Percentiles rank a stretch among this genome's conserved stretches.
phyloP scores from a whole-genome alignment of 2,113 vertebrate species.

The Willisornis vidua region DNA sequence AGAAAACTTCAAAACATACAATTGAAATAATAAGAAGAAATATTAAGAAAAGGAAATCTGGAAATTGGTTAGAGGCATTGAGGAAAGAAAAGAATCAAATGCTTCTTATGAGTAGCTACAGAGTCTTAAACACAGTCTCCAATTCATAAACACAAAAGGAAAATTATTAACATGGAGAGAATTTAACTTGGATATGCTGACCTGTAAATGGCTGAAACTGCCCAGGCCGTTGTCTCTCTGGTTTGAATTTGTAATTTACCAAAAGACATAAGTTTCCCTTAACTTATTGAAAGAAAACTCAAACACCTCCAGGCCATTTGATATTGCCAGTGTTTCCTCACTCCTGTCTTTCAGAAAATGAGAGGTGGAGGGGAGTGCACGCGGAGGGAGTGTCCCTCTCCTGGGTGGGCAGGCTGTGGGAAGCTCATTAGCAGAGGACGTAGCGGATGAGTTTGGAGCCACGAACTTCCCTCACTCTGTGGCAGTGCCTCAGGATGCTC shows the following conservation, averaged over 20 bases:
- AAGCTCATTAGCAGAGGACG: conserved; percentile 68
- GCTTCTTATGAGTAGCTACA: neutral
- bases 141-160: neutral
- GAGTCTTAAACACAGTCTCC: neutral
- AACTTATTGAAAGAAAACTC: neutral
- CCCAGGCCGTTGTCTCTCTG: no score
- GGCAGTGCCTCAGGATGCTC: conserved; percentile 90
- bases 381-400: rapidly evolving
- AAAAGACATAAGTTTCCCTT: neutral
- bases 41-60: neutral
- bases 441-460: conserved; percentile 81
- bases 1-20: neutral
- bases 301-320: neutral
- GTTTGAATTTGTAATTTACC: neutral
- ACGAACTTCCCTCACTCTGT: conserved; percentile 82
- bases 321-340: no score
- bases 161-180: neutral
- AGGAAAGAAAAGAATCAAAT: neutral
- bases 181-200: neutral
- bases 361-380: neutral
- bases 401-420: rapidly evolving
- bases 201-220: neutral
- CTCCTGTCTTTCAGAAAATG: neutral
- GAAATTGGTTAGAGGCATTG: neutral
- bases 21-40: neutral